Evolutionary conservation across 1,140 invertebrate species (phyloP).

Genomic region (Drosophila asahinai): DNA sequence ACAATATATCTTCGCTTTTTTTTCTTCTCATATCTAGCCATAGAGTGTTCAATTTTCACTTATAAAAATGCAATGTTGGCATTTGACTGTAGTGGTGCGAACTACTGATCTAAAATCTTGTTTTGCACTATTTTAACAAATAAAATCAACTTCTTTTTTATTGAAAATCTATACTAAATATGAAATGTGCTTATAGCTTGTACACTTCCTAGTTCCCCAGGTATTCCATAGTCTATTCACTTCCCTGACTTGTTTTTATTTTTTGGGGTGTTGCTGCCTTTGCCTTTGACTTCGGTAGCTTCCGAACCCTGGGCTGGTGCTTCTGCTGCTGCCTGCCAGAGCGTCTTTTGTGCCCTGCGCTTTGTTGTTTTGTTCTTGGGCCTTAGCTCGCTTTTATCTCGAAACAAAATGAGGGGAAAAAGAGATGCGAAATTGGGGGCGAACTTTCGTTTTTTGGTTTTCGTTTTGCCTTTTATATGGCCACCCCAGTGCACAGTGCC

Average conservation of each 20-base stretch:
- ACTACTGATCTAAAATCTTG: too few relatives aligned
- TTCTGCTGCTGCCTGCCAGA: constrained; percentile 10
- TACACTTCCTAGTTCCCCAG: not conserved
- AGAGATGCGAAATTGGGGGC: constrained; percentile 80
- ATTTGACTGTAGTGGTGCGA: too few relatives aligned
- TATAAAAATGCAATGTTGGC: too few relatives aligned
- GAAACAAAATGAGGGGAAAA: constrained; percentile 52
- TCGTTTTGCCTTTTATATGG: constrained; percentile 52
- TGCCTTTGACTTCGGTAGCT: constrained; percentile 39
- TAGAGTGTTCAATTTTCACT: too few relatives aligned
- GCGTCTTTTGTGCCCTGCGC: constrained; percentile 67
- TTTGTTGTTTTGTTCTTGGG: constrained; percentile 71
- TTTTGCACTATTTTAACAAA: too few relatives aligned
- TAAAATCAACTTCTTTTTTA: too few relatives aligned
- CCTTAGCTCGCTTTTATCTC: constrained; percentile 68
- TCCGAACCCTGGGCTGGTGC: constrained; percentile 18
- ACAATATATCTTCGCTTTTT: too few relatives aligned
- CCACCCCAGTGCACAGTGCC: constrained; percentile 40
- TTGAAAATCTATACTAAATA: too few relatives aligned
- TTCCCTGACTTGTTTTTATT: constrained; percentile 36
- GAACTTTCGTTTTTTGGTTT: constrained; percentile 84
- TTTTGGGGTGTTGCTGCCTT: constrained; percentile 43
- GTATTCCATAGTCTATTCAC: constrained; percentile 2
- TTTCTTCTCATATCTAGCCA: too few relatives aligned
- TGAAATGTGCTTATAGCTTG: too few relatives aligned